Base-by-base conservation (phyloP, 2,113 vertebrate species). In the Cochlearius cochlearius region DNA sequence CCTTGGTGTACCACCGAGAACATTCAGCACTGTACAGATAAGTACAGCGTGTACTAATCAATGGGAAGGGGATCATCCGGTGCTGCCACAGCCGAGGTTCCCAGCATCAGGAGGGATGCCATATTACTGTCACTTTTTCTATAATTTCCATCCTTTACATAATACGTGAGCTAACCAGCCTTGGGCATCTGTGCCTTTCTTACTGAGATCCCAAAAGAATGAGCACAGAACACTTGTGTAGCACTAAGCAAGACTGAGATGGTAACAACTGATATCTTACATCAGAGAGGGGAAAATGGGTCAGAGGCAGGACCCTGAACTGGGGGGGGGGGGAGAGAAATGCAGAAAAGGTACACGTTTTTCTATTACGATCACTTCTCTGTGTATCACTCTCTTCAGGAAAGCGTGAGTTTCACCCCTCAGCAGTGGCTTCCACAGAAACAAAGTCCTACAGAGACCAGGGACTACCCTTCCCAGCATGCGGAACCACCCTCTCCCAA, bases 11-110 rank as follows among this genome's bases (percentile, higher is more conserved):
- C 41, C 47, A 49, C 10, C 0, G 2, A 62, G 49, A 75, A 60
- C 49, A 68, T 20, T 86, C 66, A 10, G 5, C 12, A 1, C 2
- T 21, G 22, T 18, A 55, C 45, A 52, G 52, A 4, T 12, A 62
- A 73, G 53, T 32, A 63, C 45, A n/a, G 27, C 47, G 19, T 2
- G n/a, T 59, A 34, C 64, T 63, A 11, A 45, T 50, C 47, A 55
- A 25, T 0, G 0, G 30, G 26, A 63, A 90, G 60, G 39, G 43
- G 34, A 74, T 56, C 2, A 1, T 36, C 38, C 0, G 0, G 8
- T n/a, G 55, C 41, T 71, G 77, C 38, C 77, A 53, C 41, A 78
- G n/a, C 4, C 0, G 0, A 38, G 13, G 23, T 1, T 86, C 25
- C 58, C 83, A 63, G 36, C 39, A 36, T 6, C 60, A 52, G 20